phyloP scores from a whole-genome alignment of 2,888 invertebrate species.

The Catonia carolina region DNA sequence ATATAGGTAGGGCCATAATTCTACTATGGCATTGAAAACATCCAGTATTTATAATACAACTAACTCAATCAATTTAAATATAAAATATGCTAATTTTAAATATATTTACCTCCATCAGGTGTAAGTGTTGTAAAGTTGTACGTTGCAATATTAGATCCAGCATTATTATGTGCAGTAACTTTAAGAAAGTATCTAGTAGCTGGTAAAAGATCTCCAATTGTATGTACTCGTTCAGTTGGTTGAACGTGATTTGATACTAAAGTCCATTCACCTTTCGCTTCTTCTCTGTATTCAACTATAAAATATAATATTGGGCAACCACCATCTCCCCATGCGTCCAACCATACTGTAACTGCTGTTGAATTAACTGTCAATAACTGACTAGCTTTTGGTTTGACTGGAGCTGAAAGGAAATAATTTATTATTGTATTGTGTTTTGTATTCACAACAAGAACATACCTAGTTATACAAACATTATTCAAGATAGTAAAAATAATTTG shows the following conservation, averaged over 20 bases:
- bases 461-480: too few species aligned
- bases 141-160: conserved; percentile 72
- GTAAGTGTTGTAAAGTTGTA: conserved; percentile 81
- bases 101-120: conserved; percentile 66
- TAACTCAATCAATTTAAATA: too few species aligned
- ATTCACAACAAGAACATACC: too few species aligned
- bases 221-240: conserved; percentile 72
- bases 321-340: conserved; percentile 84
- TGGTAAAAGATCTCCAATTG: conserved; percentile 67
- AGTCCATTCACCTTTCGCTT: conserved; percentile 60
- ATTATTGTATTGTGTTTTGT: too few species aligned
- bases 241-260: conserved; percentile 75
- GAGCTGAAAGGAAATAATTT: conserved; percentile 52
- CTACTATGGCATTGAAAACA: too few species aligned
- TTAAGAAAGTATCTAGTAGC: conserved; percentile 50
- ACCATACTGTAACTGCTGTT: conserved; percentile 77
- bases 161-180: conserved; percentile 71
- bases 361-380: conserved; percentile 79
- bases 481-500: too few species aligned
- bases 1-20: too few species aligned
- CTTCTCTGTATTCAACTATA: conserved; percentile 68
- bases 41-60: too few species aligned
- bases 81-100: too few species aligned
- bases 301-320: conserved; percentile 83
- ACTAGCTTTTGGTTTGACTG: conserved; percentile 70